These are phyloP conservation scores for Incurvaria masculella DNA, from an alignment of 2,888 invertebrate species.

Conservation along the genomic window DNA sequence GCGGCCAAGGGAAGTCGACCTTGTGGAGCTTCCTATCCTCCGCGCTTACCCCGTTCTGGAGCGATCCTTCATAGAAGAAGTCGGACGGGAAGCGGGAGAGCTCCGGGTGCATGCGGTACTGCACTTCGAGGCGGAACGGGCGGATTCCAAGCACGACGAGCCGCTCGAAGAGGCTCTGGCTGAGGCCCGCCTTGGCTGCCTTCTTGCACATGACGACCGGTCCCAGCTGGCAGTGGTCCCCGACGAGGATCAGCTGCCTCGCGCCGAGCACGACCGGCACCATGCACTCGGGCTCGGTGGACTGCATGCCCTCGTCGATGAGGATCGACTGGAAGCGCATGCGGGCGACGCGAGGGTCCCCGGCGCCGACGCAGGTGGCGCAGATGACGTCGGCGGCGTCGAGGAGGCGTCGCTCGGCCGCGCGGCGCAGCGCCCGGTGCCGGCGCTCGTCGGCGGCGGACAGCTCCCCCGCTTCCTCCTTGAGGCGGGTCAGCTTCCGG, in stretches of 20 bases:
- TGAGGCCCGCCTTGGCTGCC: conserved; percentile 94
- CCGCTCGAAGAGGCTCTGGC: conserved; percentile 95
- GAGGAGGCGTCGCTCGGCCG: conserved; percentile 84
- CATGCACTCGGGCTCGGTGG: conserved; percentile 98
- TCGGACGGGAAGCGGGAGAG: conserved; percentile 97
- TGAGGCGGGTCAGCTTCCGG: conserved; percentile 91
- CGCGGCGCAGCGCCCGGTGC: conserved; percentile 85
- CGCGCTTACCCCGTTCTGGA: conserved; percentile 98
- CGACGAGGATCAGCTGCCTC: conserved; percentile 94
- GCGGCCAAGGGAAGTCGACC: conserved; percentile 98
- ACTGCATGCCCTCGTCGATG: conserved; percentile 97
- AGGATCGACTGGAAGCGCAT: conserved; percentile 95
- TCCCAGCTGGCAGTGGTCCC: conserved; percentile 98
- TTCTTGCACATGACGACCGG: conserved; percentile 99
- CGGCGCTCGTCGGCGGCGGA: conserved; percentile 94
- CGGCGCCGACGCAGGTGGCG: conserved; percentile 98
- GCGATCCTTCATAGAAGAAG: conserved; percentile 98
- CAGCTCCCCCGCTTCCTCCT: conserved; percentile 97
- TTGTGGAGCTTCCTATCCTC: conserved; percentile 87
- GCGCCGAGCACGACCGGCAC: conserved; percentile 98
- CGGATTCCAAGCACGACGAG: conserved; percentile 96
- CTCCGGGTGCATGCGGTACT: conserved; percentile 99
- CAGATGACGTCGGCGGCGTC: conserved; percentile 99
- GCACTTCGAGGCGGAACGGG: conserved; percentile 95
- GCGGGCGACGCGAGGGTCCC: conserved; percentile 89